Conservation (phyloP, 2,113 vertebrate genomes). For the Onychostruthus taczanowskii region DNA sequence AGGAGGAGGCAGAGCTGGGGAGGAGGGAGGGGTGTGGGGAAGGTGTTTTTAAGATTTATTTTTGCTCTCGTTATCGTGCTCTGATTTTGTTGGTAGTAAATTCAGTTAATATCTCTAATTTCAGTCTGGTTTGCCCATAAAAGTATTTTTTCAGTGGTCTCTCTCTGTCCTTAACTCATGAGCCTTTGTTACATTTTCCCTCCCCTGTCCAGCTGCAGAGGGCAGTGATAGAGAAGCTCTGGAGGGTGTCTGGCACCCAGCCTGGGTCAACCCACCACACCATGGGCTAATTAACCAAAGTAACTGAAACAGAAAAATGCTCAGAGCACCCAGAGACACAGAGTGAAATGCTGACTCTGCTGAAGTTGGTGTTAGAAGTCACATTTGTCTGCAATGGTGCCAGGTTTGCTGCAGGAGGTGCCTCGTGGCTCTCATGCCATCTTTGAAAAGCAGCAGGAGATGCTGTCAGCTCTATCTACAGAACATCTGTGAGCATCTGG, state of each 20-base stretch:
- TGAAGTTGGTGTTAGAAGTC: not conserved
- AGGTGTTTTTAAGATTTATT: not conserved
- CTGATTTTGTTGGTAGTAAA: not conserved
- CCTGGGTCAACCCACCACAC: not conserved
- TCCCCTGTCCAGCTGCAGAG: not conserved
- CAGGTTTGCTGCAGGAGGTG: not conserved
- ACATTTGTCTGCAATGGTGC: not conserved
- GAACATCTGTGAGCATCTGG: not conserved
- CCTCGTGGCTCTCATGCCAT: not conserved
- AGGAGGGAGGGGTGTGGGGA: not conserved
- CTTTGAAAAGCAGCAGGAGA: not conserved
- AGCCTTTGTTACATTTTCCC: not conserved
- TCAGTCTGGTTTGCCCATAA: rapidly evolving
- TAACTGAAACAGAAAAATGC: not conserved
- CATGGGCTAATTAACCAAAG: not conserved
- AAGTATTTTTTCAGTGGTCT: not conserved
- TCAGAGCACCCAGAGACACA: not conserved
- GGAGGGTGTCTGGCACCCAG: not conserved
- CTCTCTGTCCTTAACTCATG: not conserved
- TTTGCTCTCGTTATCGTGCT: not conserved
- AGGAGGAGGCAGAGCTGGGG: not conserved
- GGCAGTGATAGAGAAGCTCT: not conserved
- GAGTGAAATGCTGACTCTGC: not conserved
- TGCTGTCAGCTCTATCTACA: not conserved
- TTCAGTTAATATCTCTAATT: not conserved